Evolutionary conservation across 2,113 vertebrate species (phyloP), one percentile per base, ranked within the genome.

Genomic region (Agapornis roseicollis): DNA sequence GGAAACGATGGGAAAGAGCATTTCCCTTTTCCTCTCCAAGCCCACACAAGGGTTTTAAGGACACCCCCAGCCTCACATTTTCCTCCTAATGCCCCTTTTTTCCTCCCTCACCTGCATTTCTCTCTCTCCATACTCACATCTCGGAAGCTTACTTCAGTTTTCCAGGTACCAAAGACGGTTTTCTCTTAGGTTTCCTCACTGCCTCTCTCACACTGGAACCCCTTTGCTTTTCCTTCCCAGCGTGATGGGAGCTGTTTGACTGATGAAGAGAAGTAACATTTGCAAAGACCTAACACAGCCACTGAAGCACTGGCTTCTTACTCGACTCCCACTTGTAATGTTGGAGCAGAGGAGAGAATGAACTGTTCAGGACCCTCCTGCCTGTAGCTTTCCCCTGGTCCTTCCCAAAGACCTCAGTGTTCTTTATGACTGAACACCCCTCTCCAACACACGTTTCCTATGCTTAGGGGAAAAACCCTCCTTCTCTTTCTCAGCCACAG

Each of bases 101-200:
- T 8, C 17, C 4, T 3, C 7, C 17, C 17, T 13, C 23, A 14
- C 58, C 39, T 3, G 2, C 8, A 25, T 6, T 3, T 3, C 28
- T 42, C 35, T 42, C 35, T 14, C 60, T 20, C 8, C 1, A 11
- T 4, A 0, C n/a, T 8, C 5, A 17, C 3, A 10, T 5, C 71
- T 73, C 27, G 24, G 27, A 78, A 60, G 39, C 19, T n/a, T 31
- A 5, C 7, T 15, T 4, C 12, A 39, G 41, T 17, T 52, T 49
- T 46, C 69, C 56, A 27, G 44, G 17, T 4, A 12, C 6, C 46
- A 68, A 33, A 29, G 17, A 58, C 42, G 53, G 8, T 42, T 80
- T 80, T 46, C 50, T 49, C 47, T 37, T 0, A 1, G 2, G 2
- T 24, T 65, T 28, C 13, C 55, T n/a, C 33, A n/a, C 13, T n/a